Evolutionary conservation across 2,888 invertebrate genomes (phyloP).

Genomic region (Danaus chrysippus): DNA sequence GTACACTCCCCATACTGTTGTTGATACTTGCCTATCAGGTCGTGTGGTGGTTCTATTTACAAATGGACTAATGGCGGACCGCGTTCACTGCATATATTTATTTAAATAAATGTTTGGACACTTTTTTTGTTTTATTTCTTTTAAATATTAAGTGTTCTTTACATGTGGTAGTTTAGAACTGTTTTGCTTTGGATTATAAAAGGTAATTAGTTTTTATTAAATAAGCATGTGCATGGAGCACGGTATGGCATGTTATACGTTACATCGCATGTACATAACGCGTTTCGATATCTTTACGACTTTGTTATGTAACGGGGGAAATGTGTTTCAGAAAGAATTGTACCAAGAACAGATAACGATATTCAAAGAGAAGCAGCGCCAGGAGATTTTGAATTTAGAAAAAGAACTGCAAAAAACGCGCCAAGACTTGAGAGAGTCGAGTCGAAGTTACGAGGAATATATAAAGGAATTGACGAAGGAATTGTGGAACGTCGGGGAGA

Average conservation of each 20-base stretch:
- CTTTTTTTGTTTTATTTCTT: constrained; percentile 65
- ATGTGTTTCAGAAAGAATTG: constrained; percentile 73
- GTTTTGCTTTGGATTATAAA: constrained; percentile 25
- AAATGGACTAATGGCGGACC: constrained; percentile 56
- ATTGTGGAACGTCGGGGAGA: constrained; percentile 81
- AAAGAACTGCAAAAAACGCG: constrained; percentile 74
- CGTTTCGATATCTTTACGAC: no score
- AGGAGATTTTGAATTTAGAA: constrained; percentile 71
- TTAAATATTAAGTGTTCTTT: constrained; percentile 48
- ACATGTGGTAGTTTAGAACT: constrained; percentile 43
- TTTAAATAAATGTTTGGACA: constrained; percentile 62
- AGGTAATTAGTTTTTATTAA: constrained; percentile 54
- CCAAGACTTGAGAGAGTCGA: constrained; percentile 64
- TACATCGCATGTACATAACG: neutral
- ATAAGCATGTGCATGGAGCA: constrained; percentile 36
- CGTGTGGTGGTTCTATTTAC: constrained; percentile 73
- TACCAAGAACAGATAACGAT: constrained; percentile 81
- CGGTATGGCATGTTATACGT: constrained; percentile 12
- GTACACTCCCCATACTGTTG: constrained; percentile 71
- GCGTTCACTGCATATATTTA: constrained; percentile 42
- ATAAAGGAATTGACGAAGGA: constrained; percentile 74
- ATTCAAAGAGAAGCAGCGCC: constrained; percentile 70
- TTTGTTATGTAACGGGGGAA: neutral
- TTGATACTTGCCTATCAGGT: constrained; percentile 72
- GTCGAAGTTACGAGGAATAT: constrained; percentile 60